These are phyloP conservation scores for Epinotia nisella DNA, from an alignment of 2,888 invertebrate genomes.

Conservation along the genomic window DNA sequence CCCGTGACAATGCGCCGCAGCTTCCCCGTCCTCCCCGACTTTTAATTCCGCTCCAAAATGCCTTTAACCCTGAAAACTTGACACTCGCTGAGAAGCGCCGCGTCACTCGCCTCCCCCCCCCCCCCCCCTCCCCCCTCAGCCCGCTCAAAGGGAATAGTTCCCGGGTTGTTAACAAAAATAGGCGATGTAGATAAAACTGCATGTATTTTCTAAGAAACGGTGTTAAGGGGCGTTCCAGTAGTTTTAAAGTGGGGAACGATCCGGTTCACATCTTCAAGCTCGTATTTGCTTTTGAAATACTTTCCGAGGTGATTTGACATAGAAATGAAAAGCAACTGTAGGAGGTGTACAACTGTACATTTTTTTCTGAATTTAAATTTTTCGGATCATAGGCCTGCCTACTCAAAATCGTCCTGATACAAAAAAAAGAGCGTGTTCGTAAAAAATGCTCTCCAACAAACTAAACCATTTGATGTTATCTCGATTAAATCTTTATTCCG, in stretches of 20 bases:
- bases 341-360: not conserved
- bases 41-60: constrained; percentile 33
- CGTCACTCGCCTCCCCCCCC: constrained; percentile 1
- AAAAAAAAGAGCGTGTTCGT: too few species aligned
- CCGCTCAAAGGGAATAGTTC: constrained; percentile 29
- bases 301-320: not conserved
- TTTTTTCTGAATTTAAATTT: not conserved
- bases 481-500: too few species aligned
- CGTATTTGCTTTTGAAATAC: not conserved
- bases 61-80: constrained; percentile 40
- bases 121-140: not conserved
- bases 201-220: constrained; percentile 7
- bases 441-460: too few species aligned
- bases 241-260: not conserved
- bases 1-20: constrained; percentile 22
- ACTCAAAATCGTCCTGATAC: too few species aligned
- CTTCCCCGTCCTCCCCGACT: constrained; percentile 19
- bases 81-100: constrained; percentile 29
- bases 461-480: too few species aligned
- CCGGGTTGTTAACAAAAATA: constrained; percentile 20
- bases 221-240: constrained; percentile 3
- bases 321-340: not conserved
- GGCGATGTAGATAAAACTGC: constrained; percentile 19
- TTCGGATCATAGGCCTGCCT: too few species aligned
- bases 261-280: not conserved